A percentile compares a stretch with the other conserved stretches of the same genome.
Conservation (phyloP, 1,140 invertebrate species). For the Macrotrachela quadricornifera region DNA sequence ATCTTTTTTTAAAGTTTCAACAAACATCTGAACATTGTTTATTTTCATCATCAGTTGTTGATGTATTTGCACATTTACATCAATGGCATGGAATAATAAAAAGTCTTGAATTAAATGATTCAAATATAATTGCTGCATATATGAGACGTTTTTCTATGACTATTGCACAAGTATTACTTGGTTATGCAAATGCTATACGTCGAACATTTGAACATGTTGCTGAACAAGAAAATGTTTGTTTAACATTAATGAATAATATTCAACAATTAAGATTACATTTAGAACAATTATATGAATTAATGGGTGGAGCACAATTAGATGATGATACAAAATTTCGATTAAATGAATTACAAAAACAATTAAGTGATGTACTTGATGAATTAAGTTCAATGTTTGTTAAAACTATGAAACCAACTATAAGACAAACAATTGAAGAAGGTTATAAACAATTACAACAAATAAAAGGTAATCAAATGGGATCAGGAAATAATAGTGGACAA, state of each 20-base stretch:
- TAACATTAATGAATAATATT: slow-evolving; percentile 99
- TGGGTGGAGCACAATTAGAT: slow-evolving; percentile 86
- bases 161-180: slow-evolving; percentile 88
- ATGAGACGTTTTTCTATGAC: slow-evolving; percentile 89
- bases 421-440: slow-evolving; percentile 1
- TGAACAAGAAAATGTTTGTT: slow-evolving; percentile 23
- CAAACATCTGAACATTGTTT: slow-evolving; percentile 91
- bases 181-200: slow-evolving; percentile 91
- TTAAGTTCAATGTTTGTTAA: slow-evolving; percentile 83
- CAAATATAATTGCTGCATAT: slow-evolving; percentile 89
- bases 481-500: background rate
- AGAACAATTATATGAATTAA: slow-evolving; percentile 97
- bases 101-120: slow-evolving; percentile 80
- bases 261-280: slow-evolving; percentile 91
- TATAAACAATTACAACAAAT: slow-evolving; percentile 45
- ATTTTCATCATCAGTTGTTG: slow-evolving; percentile 98
- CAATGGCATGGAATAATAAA: slow-evolving; percentile 98
- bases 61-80: slow-evolving; percentile 96
- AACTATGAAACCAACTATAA: slow-evolving; percentile 1
- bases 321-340: slow-evolving; percentile 83
- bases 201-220: slow-evolving; percentile 58
- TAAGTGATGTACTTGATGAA: slow-evolving; percentile 80
- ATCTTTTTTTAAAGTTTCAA: slow-evolving; percentile 58
- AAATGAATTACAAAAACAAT: slow-evolving; percentile 78
- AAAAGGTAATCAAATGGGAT: slow-evolving; percentile 45